Evolutionary conservation across 2,113 vertebrate species (phyloP).

Genomic region (Lipophrys pholis): DNA sequence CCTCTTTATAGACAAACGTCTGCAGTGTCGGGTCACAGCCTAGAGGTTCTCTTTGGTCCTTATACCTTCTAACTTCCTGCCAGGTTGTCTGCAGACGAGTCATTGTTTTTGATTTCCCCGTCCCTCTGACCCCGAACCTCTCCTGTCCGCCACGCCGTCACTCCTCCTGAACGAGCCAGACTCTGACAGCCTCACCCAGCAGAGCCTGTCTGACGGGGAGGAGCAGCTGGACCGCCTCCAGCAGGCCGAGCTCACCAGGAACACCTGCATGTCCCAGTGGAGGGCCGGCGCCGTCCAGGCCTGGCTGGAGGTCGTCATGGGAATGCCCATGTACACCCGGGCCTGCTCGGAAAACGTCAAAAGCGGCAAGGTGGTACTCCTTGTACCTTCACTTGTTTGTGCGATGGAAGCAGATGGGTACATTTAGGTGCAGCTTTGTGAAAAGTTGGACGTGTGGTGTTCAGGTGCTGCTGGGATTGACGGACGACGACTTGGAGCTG

Average conservation of each 20-base stretch:
- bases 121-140: constrained; percentile 66
- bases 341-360: constrained; percentile 88
- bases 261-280: constrained; percentile 89
- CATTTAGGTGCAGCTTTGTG: background rate
- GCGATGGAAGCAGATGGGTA: background rate
- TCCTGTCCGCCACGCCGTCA: constrained; percentile 63
- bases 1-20: no score
- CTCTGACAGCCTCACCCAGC: constrained; percentile 86
- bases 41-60: background rate
- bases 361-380: constrained; percentile 87
- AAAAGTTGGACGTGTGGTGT: constrained; percentile 30
- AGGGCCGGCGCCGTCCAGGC: constrained; percentile 88
- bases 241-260: constrained; percentile 86
- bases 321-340: constrained; percentile 89
- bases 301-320: constrained; percentile 93
- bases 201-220: constrained; percentile 87
- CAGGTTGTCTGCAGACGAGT: constrained; percentile 45
- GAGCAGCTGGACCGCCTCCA: constrained; percentile 88
- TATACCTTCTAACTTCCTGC: constrained; percentile 4
- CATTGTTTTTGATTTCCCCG: constrained; percentile 55
- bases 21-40: no score
- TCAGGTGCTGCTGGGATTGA: constrained; percentile 88
- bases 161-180: constrained; percentile 83
- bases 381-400: background rate
- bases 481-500: constrained; percentile 87